Evolutionary conservation across 2,888 invertebrate genomes (phyloP), one percentile per base, ranked within the genome.

Genomic region (Diplazon laetatorius): DNA sequence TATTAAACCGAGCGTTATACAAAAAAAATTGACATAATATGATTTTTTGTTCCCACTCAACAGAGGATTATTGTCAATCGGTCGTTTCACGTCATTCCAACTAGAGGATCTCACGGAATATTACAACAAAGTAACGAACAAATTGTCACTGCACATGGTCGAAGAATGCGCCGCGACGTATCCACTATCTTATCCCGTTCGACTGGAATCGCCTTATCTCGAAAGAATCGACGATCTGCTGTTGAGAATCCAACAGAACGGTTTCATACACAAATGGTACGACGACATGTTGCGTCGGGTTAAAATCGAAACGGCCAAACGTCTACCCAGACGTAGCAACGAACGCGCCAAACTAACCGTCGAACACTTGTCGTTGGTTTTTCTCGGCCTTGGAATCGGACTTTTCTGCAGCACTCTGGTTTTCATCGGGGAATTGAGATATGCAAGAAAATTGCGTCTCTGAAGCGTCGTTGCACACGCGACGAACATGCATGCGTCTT

Each of bases 81-180:
- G 75, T 2, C 82, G 86, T 30, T 83, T 65, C 5, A 46, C 75
- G 4, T 76, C 82, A 0, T 30, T 83, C n/a, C 10, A 80, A 14
- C 62, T 86, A 8, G 75, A 78, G 0, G 65, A 85, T 25, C 22
- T 79, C 4, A 57, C 75, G 1, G 30, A 25, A 2, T 86, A 82
- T 22, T 82, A 80, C 37, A 85, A 87, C 20, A 50, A 62, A 1
- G 83, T 83, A 1, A 83, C 77, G 0, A 81, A 84, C 25, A 59
- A 80, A 0, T 10, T 65, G 18, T 37, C 82, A 44, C 16, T 87
- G 10, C 83, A 87, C 42, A 57, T 85, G 12, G 83, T 86, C 4
- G 76, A 85, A 3, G 87, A 87, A 65, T 86, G 83, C 12, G 83
- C 84, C 0, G 78, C 68, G 12, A 82, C 66, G 14, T 85, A 83